Conservation (phyloP, 2,797 vertebrate species). For the Rhinichthys osculus region DNA sequence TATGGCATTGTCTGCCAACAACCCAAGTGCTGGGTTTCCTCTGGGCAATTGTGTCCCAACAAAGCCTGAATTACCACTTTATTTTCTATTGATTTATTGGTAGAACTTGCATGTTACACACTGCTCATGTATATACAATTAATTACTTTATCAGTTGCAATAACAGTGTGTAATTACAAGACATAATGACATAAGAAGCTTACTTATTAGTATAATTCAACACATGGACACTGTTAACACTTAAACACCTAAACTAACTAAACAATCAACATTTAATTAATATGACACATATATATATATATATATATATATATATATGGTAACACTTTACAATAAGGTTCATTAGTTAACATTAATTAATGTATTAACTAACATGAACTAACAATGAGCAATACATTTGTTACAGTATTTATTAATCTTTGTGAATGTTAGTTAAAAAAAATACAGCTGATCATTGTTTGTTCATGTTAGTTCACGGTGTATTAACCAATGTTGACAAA, state of each 20-base stretch:
- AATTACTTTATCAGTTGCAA: not conserved
- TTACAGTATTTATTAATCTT: too few relatives aligned
- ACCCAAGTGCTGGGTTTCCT: constrained; percentile 36
- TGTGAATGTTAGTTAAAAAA: too few relatives aligned
- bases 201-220: not conserved
- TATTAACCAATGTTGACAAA: too few relatives aligned
- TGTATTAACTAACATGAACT: too few relatives aligned
- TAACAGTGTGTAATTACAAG: not conserved
- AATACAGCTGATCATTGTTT: too few relatives aligned
- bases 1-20: constrained; percentile 47
- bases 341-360: too few relatives aligned
- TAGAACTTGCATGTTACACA: not conserved
- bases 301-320: too few relatives aligned
- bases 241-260: not conserved
- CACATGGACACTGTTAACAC: not conserved
- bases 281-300: too few relatives aligned
- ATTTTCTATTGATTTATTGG: constrained; percentile 26
- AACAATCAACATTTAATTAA: too few relatives aligned
- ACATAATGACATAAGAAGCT: not conserved
- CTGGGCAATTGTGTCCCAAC: not conserved
- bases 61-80: constrained; percentile 35
- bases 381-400: too few relatives aligned
- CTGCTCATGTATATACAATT: not conserved
- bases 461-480: too few relatives aligned
- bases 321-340: too few relatives aligned